phyloP scores from a whole-genome alignment of 2,888 invertebrate species.

The Galerucella calmariensis region DNA sequence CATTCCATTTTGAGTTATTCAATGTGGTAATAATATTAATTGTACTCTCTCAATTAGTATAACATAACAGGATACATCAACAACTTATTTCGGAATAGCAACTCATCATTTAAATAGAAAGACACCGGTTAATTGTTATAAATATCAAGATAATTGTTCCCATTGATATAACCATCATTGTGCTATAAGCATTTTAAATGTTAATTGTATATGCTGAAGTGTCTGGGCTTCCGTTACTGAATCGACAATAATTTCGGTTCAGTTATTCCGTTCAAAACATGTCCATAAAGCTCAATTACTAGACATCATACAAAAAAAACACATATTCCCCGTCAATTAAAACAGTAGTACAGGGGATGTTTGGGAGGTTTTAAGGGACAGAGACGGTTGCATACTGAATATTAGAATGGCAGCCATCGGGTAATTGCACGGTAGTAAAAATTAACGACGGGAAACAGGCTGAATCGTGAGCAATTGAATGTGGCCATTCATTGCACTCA shows the following conservation, averaged over 20 bases:
- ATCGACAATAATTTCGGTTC: conserved; percentile 29
- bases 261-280: conserved; percentile 31
- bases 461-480: conserved; percentile 64
- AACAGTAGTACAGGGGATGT: conserved; percentile 35
- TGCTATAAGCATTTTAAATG: not conserved
- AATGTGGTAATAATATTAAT: too few relatives aligned
- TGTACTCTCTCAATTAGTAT: too few relatives aligned
- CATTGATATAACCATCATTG: not conserved
- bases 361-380: conserved; percentile 9
- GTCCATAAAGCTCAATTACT: conserved; percentile 36
- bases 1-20: too few relatives aligned
- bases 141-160: not conserved
- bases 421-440: conserved; percentile 64
- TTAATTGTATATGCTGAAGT: not conserved
- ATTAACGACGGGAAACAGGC: conserved; percentile 65
- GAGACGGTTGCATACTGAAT: conserved; percentile 43
- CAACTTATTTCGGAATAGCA: too few relatives aligned
- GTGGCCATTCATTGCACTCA: conserved; percentile 59
- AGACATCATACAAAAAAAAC: conserved; percentile 34
- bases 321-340: conserved; percentile 35
- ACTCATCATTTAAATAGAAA: too few relatives aligned
- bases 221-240: conserved; percentile 1
- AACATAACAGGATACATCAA: too few relatives aligned
- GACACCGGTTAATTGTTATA: not conserved
- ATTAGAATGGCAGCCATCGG: conserved; percentile 43